These are phyloP conservation scores for Sinocyclocheilus rhinocerous DNA, from an alignment of 2,113 vertebrate species.

Conservation along the genomic window DNA sequence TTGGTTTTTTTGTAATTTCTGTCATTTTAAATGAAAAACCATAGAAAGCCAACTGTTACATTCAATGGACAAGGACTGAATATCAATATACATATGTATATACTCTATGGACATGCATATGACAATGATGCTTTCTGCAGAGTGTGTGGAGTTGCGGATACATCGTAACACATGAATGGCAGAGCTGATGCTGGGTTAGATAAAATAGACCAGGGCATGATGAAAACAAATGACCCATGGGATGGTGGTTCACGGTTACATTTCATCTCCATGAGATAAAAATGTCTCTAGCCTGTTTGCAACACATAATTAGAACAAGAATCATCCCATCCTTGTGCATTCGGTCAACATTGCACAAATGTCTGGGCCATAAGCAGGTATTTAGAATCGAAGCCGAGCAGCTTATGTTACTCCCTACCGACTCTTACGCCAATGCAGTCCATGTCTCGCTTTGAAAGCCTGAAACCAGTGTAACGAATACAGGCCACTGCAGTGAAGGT, in stretches of 20 bases:
- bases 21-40: neutral
- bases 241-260: neutral
- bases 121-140: neutral
- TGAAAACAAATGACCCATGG: neutral
- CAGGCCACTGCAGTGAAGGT: constrained; percentile 50
- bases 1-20: no score
- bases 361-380: neutral
- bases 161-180: constrained; percentile 3
- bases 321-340: neutral
- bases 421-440: constrained; percentile 51
- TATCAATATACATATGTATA: neutral
- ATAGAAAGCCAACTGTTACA: neutral
- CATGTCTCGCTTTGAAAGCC: constrained; percentile 25
- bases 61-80: neutral
- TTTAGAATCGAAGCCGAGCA: neutral
- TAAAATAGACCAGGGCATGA: neutral
- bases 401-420: constrained; percentile 49
- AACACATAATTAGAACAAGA: neutral
- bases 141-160: neutral
- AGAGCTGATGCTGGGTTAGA: constrained; percentile 5
- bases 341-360: neutral
- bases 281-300: constrained; percentile 8
- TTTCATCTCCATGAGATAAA: constrained; percentile 5
- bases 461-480: constrained; percentile 51
- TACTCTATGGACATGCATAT: neutral